Evolutionary conservation across 2,888 invertebrate species (phyloP).

Genomic region (Ectemnius continuus): DNA sequence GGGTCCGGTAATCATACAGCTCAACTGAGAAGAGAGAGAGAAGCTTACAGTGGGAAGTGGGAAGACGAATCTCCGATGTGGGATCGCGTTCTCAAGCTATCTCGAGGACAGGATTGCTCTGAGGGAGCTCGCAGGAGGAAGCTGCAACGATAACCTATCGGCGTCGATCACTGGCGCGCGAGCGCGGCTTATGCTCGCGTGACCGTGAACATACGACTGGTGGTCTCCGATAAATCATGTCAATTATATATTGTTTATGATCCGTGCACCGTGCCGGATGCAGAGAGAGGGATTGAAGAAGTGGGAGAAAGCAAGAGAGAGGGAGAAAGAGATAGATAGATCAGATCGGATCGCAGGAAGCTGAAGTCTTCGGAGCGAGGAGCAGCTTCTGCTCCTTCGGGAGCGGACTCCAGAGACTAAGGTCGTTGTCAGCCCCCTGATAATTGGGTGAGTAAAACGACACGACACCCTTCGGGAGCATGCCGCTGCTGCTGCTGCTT

Average conservation of each 20-base stretch:
- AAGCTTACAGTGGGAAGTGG: background rate
- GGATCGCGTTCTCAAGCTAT: constrained; percentile 14
- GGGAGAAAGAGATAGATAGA: constrained; percentile 17
- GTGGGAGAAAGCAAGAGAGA: background rate
- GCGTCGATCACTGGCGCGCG: constrained; percentile 44
- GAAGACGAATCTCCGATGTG: background rate
- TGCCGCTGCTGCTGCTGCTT: constrained; percentile 48
- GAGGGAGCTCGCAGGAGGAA: constrained; percentile 12
- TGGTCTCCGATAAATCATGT: constrained; percentile 68
- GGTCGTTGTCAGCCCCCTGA: constrained; percentile 70
- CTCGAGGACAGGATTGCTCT: constrained; percentile 5
- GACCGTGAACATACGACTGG: constrained; percentile 51
- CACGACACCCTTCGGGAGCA: constrained; percentile 66
- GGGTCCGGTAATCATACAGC: background rate
- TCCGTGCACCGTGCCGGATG: constrained; percentile 38
- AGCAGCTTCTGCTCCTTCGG: constrained; percentile 41
- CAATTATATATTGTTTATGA: constrained; percentile 76
- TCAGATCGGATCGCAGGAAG: constrained; percentile 45
- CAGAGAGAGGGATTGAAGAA: background rate
- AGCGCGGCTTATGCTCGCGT: constrained; percentile 41
- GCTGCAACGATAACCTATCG: constrained; percentile 45
- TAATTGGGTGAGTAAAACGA: constrained; percentile 76
- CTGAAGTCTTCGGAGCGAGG: background rate
- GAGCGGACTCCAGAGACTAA: constrained; percentile 47
- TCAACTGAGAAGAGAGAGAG: background rate